Base-by-base conservation (phyloP, 2,113 vertebrate genomes). In the Phyllopteryx taeniolatus region DNA sequence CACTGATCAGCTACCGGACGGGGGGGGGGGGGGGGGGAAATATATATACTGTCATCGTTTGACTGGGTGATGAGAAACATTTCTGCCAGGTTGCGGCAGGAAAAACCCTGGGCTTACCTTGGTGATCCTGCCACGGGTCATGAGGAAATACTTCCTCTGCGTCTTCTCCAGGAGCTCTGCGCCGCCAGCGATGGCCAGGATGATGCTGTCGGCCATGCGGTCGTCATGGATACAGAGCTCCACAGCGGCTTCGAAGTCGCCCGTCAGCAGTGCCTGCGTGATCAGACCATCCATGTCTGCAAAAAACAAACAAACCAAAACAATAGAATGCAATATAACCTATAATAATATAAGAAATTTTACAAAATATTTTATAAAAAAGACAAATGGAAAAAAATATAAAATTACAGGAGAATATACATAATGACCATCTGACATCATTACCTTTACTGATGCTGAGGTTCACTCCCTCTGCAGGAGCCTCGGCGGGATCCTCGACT, bases 151-250 rank as follows among this genome's bases (percentile, higher is more conserved):
- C 65, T 96, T 98, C 68, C 89, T 94, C 89, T 98, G 98, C 0
- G 98, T 99, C 79, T 84, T 95, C 73, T 93, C 92, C 70, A 99
- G 87, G 60, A 98, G 94, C 61, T 98, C 94, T 6, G 93, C 86
- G 53, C 98, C 97, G 0, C 98, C 98, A 0, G 97, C 96, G 13
- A 98, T 95, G 61, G 97, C 97, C 82, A 99, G 83, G 85, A 98
- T 96, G 78, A 99, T 96, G 86, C 95, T 94, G 6, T 99, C 98
- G 0, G 97, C 98, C 98, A 98, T 96, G 17, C 98, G 94, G 83
- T 95, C 95, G 89, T 98, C 96, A 10, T 95, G 93, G 86, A 99
- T 92, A 90, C 98, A 98, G 67, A 98, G 95, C 71, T 96, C 94
- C 53, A 99, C 98, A 0, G 98, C 98, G 15, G 94, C 95, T 76